Conservation (phyloP, 30 jellyfish, hydroid and myxozoan species). For the Aurelia coerulea region DNA sequence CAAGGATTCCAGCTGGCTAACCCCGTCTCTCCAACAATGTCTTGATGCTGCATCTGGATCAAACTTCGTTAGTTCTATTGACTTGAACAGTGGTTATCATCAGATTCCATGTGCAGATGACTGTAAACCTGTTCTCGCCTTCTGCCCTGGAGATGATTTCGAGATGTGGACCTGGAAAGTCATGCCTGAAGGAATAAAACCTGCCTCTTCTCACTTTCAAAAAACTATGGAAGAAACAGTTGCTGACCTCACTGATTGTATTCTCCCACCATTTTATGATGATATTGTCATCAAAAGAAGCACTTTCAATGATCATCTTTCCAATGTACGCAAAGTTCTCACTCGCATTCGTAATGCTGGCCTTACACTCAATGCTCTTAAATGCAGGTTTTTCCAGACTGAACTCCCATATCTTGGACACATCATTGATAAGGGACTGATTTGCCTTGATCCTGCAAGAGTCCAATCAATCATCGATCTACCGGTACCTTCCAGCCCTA, state of each 20-base stretch:
- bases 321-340: background rate
- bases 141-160: too few species aligned
- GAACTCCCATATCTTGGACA: background rate
- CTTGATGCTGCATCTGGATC: constrained; percentile 48
- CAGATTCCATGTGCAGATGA: background rate
- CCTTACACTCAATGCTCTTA: constrained; percentile 14
- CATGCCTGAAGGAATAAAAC: too few species aligned
- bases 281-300: too few species aligned
- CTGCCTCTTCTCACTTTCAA: too few species aligned
- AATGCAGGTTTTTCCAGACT: background rate
- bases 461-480: background rate
- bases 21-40: constrained; percentile 57
- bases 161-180: too few species aligned
- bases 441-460: background rate
- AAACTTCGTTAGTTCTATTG: constrained; percentile 13
- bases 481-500: constrained; percentile 1
- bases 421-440: background rate
- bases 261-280: too few species aligned
- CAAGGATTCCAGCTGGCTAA: constrained; percentile 50
- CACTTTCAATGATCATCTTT: too few species aligned
- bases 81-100: constrained; percentile 41
- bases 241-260: too few species aligned
- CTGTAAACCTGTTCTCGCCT: background rate
- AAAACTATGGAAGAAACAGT: too few species aligned
- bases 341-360: background rate